Base-by-base conservation (phyloP, 2,113 vertebrate species). In the Eira barbara region DNA sequence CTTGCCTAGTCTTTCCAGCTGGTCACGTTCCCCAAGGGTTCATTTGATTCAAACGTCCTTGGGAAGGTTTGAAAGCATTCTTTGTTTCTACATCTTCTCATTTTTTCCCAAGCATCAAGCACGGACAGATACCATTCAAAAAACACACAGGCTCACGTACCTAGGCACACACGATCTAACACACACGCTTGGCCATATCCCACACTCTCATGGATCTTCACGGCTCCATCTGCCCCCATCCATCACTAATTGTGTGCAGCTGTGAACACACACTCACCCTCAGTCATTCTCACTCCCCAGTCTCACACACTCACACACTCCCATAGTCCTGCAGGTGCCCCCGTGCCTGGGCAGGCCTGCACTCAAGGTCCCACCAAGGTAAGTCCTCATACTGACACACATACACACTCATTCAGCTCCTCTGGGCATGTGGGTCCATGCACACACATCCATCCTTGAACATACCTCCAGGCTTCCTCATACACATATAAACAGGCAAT, bases 51-150 rank as follows among this genome's bases (percentile, higher is more conserved):
- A 2, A 92, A 80, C 47, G 85, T 92, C 47, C 49, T 47, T 78
- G 74, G 39, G 63, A 96, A 86, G 73, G n/a, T 76, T 80, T 93
- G 49, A 96, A 95, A 93, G 47, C 13, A 4, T 89, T 86, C 73
- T 85, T 89, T 90, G 85, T 81, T 94, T 85, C 27, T 52, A 85
- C 47, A 61, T 69, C 85, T 74, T 92, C 89, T 95, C 69, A 79
- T 65, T 76, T 94, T 71, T 73, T 89, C 69, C 67, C 47, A 89
- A 45, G 57, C 52, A 42, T 67, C 45, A 67, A 25, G 57, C 23
- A 90, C 20, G 39, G 12, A 81, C 80, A 92, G 49, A 47, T 39
- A 92, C 11, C 27, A 59, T 92, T 79, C 20, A 39, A 47, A 89
- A 93, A 85, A 92, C 31, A 81, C 11, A 39, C 18, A 82, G 29